Conservation (phyloP, 2,888 invertebrate species). For the Therioaphis trifolii region DNA sequence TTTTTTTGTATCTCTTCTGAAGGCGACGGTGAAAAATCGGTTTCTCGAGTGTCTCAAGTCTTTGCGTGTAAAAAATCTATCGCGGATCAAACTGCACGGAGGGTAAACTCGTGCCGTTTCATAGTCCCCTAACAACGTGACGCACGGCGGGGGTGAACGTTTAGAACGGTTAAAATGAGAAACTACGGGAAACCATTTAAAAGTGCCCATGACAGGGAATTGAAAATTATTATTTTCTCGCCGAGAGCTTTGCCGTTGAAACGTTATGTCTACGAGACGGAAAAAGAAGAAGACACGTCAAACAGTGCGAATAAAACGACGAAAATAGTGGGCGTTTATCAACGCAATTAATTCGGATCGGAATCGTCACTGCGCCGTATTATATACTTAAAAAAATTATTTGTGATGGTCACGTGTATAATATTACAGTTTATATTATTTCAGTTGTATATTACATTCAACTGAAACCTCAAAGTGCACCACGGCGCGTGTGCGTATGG, state of each 20-base stretch:
- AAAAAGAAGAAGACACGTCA: slow-evolving; percentile 15
- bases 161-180: background rate
- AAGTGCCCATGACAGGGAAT: background rate
- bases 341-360: slow-evolving; percentile 27
- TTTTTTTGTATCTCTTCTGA: no score
- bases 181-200: slow-evolving; percentile 45
- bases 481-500: no score
- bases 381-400: no score
- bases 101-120: background rate
- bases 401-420: no score
- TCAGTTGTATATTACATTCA: no score
- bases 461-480: no score
- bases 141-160: background rate
- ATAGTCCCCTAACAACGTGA: no score
- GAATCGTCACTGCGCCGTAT: no score
- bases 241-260: background rate
- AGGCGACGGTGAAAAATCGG: background rate
- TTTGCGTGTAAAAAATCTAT: slow-evolving; percentile 13
- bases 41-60: background rate
- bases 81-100: background rate
- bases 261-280: background rate
- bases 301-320: slow-evolving; percentile 1
- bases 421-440: no score
- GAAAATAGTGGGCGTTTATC: slow-evolving; percentile 17
- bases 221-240: slow-evolving; percentile 46